Conservation (phyloP, 92 coral and sea anemone genomes). For the Montipora capitata region DNA sequence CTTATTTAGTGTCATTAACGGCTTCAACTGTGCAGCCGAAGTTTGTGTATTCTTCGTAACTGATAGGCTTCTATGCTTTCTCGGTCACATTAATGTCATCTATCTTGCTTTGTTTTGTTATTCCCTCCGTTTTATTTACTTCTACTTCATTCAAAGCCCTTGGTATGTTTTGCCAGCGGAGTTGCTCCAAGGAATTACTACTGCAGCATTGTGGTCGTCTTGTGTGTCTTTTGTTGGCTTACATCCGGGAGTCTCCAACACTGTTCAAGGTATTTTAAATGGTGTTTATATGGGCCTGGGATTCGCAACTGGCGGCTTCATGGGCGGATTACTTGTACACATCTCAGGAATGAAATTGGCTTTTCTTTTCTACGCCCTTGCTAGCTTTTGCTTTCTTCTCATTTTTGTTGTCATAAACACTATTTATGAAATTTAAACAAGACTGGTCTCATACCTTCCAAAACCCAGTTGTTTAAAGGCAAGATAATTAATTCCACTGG, state of each 20-base stretch:
- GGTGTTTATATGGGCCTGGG: constrained; percentile 98
- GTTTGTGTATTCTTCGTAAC: constrained; percentile 87
- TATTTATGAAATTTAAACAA: neutral
- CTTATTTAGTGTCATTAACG: constrained; percentile 89
- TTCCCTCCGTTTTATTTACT: constrained; percentile 85
- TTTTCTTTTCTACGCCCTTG: constrained; percentile 81
- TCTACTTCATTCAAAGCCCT: constrained; percentile 85
- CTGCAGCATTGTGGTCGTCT: constrained; percentile 99
- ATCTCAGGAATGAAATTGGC: constrained; percentile 84
- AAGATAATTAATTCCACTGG: neutral
- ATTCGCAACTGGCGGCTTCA: constrained; percentile 92
- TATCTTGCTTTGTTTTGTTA: constrained; percentile 89
- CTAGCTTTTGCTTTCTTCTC: constrained; percentile 74
- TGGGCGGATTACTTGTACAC: constrained; percentile 95
- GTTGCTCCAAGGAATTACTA: constrained; percentile 94
- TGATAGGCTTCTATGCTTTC: constrained; percentile 76
- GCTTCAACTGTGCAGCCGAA: constrained; percentile 93
- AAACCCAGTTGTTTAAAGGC: neutral
- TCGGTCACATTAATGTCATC: constrained; percentile 91
- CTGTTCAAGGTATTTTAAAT: constrained; percentile 92
- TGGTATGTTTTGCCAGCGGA: constrained; percentile 98
- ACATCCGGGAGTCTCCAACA: constrained; percentile 91
- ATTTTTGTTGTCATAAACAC: constrained; percentile 71
- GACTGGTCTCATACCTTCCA: no score
- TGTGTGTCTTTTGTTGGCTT: constrained; percentile 96